These are phyloP conservation scores for Scalopus aquaticus DNA, from an alignment of 2,113 vertebrate species.

Conservation along the genomic window DNA sequence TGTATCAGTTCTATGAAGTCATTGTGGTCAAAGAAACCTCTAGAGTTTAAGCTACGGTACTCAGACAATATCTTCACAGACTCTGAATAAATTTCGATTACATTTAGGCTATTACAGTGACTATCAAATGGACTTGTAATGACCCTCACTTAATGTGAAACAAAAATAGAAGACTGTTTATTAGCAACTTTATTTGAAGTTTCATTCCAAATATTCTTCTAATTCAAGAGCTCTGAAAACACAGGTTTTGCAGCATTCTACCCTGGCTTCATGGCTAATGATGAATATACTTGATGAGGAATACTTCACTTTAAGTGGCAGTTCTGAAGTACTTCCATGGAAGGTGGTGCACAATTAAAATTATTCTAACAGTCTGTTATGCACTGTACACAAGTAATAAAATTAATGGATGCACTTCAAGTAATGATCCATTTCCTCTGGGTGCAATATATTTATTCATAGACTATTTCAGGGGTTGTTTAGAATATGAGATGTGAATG, in stretches of 20 bases:
- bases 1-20: not conserved
- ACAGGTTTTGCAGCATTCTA: constrained; percentile 60
- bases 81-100: constrained; percentile 32
- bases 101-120: constrained; percentile 28
- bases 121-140: constrained; percentile 60
- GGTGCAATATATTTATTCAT: constrained; percentile 81
- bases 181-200: constrained; percentile 57
- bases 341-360: constrained; percentile 83
- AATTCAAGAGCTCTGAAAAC: constrained; percentile 67
- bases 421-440: constrained; percentile 85
- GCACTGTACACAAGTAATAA: constrained; percentile 82
- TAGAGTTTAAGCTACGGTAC: constrained; percentile 38
- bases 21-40: not conserved
- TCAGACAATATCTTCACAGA: constrained; percentile 41
- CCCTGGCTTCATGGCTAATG: constrained; percentile 59
- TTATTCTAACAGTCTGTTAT: constrained; percentile 81
- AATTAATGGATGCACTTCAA: constrained; percentile 86
- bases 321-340: constrained; percentile 76
- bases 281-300: constrained; percentile 76
- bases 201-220: constrained; percentile 59
- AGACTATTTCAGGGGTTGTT: constrained; percentile 79
- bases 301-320: constrained; percentile 80
- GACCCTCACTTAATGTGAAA: constrained; percentile 45
- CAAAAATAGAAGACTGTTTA: constrained; percentile 38
- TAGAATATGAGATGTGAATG: constrained; percentile 79